phyloP scores from a whole-genome alignment of 2,113 vertebrate genomes.

The Tursiops truncatus region DNA sequence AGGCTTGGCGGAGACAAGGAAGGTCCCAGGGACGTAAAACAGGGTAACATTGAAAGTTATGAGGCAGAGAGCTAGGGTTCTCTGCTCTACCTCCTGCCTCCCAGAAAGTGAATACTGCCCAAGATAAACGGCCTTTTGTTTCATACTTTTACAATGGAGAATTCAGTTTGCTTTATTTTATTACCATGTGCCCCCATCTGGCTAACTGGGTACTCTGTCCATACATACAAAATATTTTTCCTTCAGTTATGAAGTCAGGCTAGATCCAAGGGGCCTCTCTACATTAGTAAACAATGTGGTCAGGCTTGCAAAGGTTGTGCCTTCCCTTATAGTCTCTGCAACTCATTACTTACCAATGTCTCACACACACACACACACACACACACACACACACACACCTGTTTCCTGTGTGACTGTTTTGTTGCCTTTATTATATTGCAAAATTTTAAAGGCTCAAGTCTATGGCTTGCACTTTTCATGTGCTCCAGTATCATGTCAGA shows the following conservation, averaged over 20 bases:
- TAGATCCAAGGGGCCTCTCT: background rate
- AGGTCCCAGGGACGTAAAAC: background rate
- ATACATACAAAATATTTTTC: background rate
- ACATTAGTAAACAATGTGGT: background rate
- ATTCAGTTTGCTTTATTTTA: background rate
- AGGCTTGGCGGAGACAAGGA: background rate
- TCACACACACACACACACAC: background rate
- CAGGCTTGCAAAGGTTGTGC: background rate
- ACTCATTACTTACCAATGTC: background rate
- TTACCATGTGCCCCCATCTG: background rate
- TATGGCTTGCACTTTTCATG: background rate
- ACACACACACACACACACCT: background rate
- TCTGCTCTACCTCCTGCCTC: background rate
- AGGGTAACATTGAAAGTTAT: background rate
- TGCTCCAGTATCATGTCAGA: background rate
- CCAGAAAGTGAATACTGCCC: background rate
- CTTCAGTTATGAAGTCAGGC: background rate
- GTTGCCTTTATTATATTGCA: background rate
- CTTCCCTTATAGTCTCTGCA: background rate
- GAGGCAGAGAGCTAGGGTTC: too few species aligned
- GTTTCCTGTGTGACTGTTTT: background rate
- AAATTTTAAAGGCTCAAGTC: background rate
- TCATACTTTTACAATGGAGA: background rate
- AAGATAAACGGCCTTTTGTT: background rate
- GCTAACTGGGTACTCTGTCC: background rate